Evolutionary conservation across 2,113 vertebrate genomes (phyloP), one percentile per base, ranked within the genome.

Genomic region (Otocyon megalotis): DNA sequence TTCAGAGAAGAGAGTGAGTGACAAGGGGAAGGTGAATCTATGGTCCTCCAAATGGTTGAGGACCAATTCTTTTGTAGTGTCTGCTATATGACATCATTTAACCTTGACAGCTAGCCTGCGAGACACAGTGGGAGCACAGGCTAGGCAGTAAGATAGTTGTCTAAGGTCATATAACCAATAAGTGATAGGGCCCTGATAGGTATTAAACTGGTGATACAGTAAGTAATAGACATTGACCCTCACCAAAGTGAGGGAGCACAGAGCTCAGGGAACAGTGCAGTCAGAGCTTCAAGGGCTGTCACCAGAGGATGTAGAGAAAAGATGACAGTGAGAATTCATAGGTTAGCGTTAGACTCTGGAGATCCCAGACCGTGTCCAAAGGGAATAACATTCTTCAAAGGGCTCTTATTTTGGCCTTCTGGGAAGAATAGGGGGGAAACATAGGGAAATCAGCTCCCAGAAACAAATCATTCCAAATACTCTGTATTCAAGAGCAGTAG

Each of bases 401-500:
- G 4, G 37, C 50, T 92, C 92, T 94, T 96, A 93, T 90, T 97
- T 97, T 93, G 92, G 83, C 80, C 37, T 97, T 98, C 97, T 92
- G 95, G 95, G 97, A 98, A 97, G 88, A 50, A 71, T 92, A 72
- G 85, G 35, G 14, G 50, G 54, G 71, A 90, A 93, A 71, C 92
- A 67, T 19, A 92, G 12, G 92, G 91, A 96, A 96, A 88, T 85
- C 80, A 62, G 30, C 83, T 93, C 60, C 88, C 94, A 97, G 76
- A 96, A 97, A 74, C 7, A 65, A 79, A 65, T 86, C 86, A 71
- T 72, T 94, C 79, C 81, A 92, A 48, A 89, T 35, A 92, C 32
- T 88, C 93, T 84, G 53, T 71, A 74, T 95, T 94, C 80, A 97
- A 92, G 50, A 69, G 77, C 22, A 88, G 48, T 35, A 63, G 26